Evolutionary conservation across 2,113 vertebrate genomes (phyloP), one percentile per base, ranked within the genome.

Genomic region (Lophochroa leadbeateri): DNA sequence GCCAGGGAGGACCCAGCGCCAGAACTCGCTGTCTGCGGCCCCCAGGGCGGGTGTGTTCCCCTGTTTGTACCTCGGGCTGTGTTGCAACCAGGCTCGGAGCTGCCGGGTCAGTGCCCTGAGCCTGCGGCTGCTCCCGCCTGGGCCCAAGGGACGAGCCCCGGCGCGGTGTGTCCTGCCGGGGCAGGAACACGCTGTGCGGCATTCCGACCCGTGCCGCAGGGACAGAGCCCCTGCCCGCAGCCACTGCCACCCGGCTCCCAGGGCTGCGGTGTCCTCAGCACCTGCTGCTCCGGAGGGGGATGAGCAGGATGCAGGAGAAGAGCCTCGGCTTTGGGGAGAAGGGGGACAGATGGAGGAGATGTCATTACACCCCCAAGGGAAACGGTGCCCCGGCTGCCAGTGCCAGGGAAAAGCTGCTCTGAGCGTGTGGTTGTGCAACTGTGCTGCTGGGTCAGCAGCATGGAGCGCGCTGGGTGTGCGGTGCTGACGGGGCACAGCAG

Each of bases 71-170:
- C 75, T 64, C 1, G 0, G 44, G 55, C 46, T 44, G 80, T 80
- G 88, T 18, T 50, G 80, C 50, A 70, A 7, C 11, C 0, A 5
- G 44, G 43, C 52, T 1, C 7, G 29, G 84, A 5, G 78, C 77
- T 53, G 58, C 83, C 2, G 6, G 71, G 41, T 85, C 91, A 41
- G 88, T 2, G 1, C 25, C 76, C 57, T 0, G 3, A 61, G 64
- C 60, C 55, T 4, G 1, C 0, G 7, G 71, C 44, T 35, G 72
- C 57, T 78, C 28, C 39, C 0, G 0, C 3, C 2, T 1, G n/a
- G 43, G 44, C 41, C 0, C 0, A 43, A 44, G 75, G 52, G 70
- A 53, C n/a, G 69, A 58, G 55, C 24, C 17, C 23, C 3, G 0
- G 18, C 14, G 28, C 43, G 35, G 69, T 2, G 1, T 18, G 19